Conservation (phyloP, 2,797 vertebrate genomes). For the Tenualosa ilisha region DNA sequence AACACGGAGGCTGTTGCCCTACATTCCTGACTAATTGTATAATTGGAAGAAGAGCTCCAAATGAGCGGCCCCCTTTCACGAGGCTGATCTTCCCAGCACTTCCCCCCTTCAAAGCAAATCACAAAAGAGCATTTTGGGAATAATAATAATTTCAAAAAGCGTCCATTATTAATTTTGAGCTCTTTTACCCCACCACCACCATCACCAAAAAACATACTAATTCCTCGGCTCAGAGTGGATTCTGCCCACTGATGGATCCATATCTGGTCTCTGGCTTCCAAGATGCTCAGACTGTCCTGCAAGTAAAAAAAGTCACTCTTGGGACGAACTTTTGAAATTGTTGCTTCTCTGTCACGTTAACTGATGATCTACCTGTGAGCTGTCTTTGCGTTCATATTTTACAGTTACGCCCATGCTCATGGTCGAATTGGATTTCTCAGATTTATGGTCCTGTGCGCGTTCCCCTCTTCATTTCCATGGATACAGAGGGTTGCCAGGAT, state of each 20-base stretch:
- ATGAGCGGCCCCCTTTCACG: slow-evolving; percentile 72
- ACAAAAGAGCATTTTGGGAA: slow-evolving; percentile 84
- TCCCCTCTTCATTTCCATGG: slow-evolving; percentile 68
- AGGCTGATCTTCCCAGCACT: slow-evolving; percentile 59
- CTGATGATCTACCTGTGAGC: slow-evolving; percentile 65
- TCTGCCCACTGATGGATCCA: neutral
- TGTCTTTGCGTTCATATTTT: slow-evolving; percentile 68
- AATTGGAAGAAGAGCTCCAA: slow-evolving; percentile 83
- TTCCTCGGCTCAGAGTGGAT: neutral
- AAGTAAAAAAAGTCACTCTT: slow-evolving; percentile 21
- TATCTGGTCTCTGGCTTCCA: neutral
- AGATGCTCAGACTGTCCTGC: neutral
- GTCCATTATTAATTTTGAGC: slow-evolving; percentile 75
- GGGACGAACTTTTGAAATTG: slow-evolving; percentile 51
- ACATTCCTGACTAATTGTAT: slow-evolving; percentile 85
- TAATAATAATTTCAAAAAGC: slow-evolving; percentile 79
- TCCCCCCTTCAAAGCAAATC: slow-evolving; percentile 78
- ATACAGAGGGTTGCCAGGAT: slow-evolving; percentile 58
- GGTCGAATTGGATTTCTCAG: slow-evolving; percentile 77
- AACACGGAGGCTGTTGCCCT: slow-evolving; percentile 77
- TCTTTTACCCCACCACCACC: slow-evolving; percentile 55
- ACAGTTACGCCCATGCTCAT: slow-evolving; percentile 67
- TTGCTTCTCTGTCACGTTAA: slow-evolving; percentile 43
- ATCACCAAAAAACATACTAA: slow-evolving; percentile 43
- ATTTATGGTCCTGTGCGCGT: slow-evolving; percentile 69